Evolutionary conservation across 1,140 invertebrate genomes (phyloP).

Genomic region (Pygmarrhopalites habei): DNA sequence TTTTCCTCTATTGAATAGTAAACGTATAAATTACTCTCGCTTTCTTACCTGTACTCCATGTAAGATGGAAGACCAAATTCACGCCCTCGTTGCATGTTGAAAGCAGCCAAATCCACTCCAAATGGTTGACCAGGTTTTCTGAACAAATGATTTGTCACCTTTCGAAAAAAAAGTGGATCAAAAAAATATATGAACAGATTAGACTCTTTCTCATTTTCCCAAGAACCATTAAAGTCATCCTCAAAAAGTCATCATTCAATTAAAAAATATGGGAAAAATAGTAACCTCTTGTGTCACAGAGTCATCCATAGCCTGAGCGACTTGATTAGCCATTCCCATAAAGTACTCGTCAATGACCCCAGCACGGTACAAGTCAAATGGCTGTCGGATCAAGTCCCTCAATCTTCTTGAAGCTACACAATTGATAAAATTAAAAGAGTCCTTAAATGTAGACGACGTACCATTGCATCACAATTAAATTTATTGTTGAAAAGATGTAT

Average conservation of each 20-base stretch:
- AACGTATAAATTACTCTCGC: too few species aligned
- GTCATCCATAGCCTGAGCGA: conserved; percentile 50
- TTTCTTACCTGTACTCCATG: conserved; percentile 72
- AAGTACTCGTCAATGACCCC: conserved; percentile 49
- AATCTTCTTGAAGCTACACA: conserved; percentile 45
- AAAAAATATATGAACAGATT: too few species aligned
- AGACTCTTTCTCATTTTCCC: too few species aligned
- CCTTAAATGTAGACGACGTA: neutral
- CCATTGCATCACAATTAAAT: neutral
- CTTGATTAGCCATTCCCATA: conserved; percentile 49
- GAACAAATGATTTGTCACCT: conserved; percentile 81
- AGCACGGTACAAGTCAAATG: conserved; percentile 50
- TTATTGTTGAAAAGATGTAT: neutral
- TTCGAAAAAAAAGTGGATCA: too few species aligned
- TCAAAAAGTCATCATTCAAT: too few species aligned
- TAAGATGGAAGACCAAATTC: conserved; percentile 88
- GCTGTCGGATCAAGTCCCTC: conserved; percentile 47
- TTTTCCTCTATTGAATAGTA: too few species aligned
- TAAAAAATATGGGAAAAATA: too few species aligned
- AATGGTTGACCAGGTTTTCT: conserved; percentile 77
- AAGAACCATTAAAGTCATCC: too few species aligned
- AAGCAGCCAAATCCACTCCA: conserved; percentile 85
- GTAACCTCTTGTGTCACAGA: conserved; percentile 48
- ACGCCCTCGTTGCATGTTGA: conserved; percentile 88
- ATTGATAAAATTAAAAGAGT: neutral